A percentile compares a stretch with the other conserved stretches of the same genome.
phyloP scores from a whole-genome alignment of 2,797 vertebrate species.

The Sebastes oblongus region DNA sequence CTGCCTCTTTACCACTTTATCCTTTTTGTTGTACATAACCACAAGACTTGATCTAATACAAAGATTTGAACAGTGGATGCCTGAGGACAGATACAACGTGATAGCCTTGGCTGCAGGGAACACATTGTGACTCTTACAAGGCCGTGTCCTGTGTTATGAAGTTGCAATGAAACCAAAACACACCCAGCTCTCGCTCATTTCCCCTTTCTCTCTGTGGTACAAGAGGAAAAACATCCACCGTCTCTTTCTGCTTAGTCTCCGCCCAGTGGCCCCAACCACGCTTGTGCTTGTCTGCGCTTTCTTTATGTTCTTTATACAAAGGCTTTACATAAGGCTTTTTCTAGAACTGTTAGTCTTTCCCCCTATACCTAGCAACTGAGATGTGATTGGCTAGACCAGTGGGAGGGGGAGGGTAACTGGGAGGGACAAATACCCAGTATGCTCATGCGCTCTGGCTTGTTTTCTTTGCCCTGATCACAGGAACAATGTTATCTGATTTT shows the following conservation, averaged over 20 bases:
- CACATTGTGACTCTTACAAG: constrained; percentile 46
- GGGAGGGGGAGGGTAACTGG: constrained; percentile 63
- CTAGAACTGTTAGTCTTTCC: constrained; percentile 54
- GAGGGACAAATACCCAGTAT: constrained; percentile 45
- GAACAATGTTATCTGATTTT: constrained; percentile 74
- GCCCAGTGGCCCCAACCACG: constrained; percentile 47
- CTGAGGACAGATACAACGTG: background rate
- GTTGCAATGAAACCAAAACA: constrained; percentile 24
- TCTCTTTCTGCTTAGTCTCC: constrained; percentile 44
- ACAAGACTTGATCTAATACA: background rate
- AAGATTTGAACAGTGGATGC: background rate
- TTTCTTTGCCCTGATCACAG: constrained; percentile 69
- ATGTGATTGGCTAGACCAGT: constrained; percentile 75
- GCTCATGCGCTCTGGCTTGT: constrained; percentile 75
- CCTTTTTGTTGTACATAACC: background rate
- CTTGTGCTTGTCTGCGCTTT: constrained; percentile 66
- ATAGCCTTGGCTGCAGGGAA: constrained; percentile 16
- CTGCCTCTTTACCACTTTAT: background rate
- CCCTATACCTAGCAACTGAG: constrained; percentile 81
- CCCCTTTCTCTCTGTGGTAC: constrained; percentile 38
- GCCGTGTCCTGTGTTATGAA: constrained; percentile 11
- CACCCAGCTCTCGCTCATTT: constrained; percentile 16
- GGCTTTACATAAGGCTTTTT: constrained; percentile 64
- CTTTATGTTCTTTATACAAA: constrained; percentile 75
- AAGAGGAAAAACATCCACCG: constrained; percentile 44